phyloP scores from a whole-genome alignment of 2,888 invertebrate genomes.

The Drosophila algonquin region DNA sequence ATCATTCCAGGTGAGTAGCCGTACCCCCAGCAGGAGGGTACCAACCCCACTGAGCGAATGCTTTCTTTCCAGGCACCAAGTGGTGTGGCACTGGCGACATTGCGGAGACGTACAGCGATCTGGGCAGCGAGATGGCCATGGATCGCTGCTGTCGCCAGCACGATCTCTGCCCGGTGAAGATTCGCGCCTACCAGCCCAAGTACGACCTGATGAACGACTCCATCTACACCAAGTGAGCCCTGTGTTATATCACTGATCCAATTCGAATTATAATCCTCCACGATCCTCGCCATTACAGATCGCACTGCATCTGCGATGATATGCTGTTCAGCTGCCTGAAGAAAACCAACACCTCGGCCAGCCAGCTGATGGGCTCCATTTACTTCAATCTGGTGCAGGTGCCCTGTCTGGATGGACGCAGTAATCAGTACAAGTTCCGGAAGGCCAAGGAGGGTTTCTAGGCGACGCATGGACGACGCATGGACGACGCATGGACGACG shows the following conservation, averaged over 20 bases:
- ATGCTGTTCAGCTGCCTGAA: constrained; percentile 93
- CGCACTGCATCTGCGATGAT: constrained; percentile 94
- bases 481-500: too few species aligned
- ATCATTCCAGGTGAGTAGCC: constrained; percentile 89
- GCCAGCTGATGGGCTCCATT: constrained; percentile 91
- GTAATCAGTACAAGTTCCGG: constrained; percentile 78
- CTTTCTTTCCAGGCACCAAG: constrained; percentile 89
- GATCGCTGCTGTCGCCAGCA: constrained; percentile 95
- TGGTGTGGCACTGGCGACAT: constrained; percentile 97
- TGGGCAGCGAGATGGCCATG: constrained; percentile 89
- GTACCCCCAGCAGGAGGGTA: too few species aligned
- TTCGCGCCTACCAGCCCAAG: constrained; percentile 85
- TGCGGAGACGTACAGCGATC: constrained; percentile 92
- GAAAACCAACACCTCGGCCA: constrained; percentile 88
- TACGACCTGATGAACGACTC: constrained; percentile 94
- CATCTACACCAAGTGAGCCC: constrained; percentile 90
- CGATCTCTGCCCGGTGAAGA: constrained; percentile 94
- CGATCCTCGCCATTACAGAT: constrained; percentile 84
- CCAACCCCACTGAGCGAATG: too few species aligned
- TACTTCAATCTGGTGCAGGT: constrained; percentile 92
- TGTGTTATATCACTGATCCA: background rate
- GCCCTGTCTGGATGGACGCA: constrained; percentile 79
- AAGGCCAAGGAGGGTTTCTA: constrained; percentile 82
- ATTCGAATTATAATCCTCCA: background rate
- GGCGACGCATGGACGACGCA: background rate